A percentile compares a stretch with the other conserved stretches of the same genome.
Conservation (phyloP, 1,140 invertebrate genomes). For the Drosophila biarmipes region DNA sequence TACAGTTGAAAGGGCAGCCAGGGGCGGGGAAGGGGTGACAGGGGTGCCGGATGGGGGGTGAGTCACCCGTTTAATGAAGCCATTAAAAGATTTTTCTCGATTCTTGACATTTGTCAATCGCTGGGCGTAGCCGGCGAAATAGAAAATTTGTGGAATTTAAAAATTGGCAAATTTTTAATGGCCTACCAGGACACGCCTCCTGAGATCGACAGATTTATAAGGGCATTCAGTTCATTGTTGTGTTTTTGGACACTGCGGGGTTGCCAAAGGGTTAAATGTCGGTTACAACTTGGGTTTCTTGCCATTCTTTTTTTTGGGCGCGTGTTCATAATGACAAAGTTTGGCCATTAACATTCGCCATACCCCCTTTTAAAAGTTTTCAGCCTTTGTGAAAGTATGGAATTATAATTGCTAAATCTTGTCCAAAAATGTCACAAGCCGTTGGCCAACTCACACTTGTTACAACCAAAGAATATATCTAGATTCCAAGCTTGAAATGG, state of each 20-base stretch:
- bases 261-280: constrained; percentile 59
- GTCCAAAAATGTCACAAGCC: constrained; percentile 56
- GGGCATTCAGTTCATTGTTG: constrained; percentile 30
- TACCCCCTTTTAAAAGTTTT: constrained; percentile 28
- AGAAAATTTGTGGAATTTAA: constrained; percentile 53
- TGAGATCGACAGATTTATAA: constrained; percentile 17
- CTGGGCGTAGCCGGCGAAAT: constrained; percentile 70
- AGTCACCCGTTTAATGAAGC: constrained; percentile 68
- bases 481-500: constrained; percentile 49
- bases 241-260: constrained; percentile 10
- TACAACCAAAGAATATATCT: constrained; percentile 26
- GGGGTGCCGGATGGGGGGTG: constrained; percentile 21
- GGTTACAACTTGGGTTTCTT: constrained; percentile 19
- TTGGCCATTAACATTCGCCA: constrained; percentile 71
- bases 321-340: constrained; percentile 60
- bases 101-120: constrained; percentile 74
- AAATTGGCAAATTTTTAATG: constrained; percentile 76
- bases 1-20: constrained; percentile 10
- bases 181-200: constrained; percentile 50
- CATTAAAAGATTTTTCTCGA: constrained; percentile 66
- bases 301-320: constrained; percentile 21
- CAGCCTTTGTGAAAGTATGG: constrained; percentile 34
- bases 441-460: constrained; percentile 71
- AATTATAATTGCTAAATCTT: constrained; percentile 74
- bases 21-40: constrained; percentile 8